These are phyloP conservation scores for Pseudomyrmex gracilis DNA, from an alignment of 1,140 invertebrate species.

Conservation along the genomic window DNA sequence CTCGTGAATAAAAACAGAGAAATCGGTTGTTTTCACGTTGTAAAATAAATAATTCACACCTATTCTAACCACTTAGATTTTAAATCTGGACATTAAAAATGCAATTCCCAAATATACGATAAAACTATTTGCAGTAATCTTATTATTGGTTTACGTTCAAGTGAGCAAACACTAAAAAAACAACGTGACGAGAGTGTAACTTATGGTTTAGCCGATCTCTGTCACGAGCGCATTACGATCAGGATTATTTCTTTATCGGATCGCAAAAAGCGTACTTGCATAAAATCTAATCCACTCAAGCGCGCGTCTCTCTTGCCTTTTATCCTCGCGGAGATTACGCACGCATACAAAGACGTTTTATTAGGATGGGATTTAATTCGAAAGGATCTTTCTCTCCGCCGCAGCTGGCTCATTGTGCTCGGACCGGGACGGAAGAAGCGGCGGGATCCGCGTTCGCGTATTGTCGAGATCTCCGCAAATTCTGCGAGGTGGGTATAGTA, in stretches of 20 bases:
- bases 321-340: slow-evolving; percentile 34
- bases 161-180: too few relatives aligned
- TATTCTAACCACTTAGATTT: too few relatives aligned
- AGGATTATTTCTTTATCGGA: not conserved
- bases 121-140: too few relatives aligned
- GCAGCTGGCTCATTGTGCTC: slow-evolving; percentile 51
- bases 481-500: slow-evolving; percentile 12
- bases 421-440: slow-evolving; percentile 22
- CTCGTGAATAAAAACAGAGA: too few relatives aligned
- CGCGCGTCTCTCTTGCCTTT: slow-evolving; percentile 13
- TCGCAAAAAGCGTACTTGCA: slow-evolving; percentile 6
- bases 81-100: too few relatives aligned
- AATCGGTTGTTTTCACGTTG: too few relatives aligned
- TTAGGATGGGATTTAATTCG: slow-evolving; percentile 69
- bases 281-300: slow-evolving; percentile 33
- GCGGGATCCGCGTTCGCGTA: slow-evolving; percentile 50
- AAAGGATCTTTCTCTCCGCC: slow-evolving; percentile 58
- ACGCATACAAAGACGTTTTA: slow-evolving; percentile 38
- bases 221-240: not conserved
- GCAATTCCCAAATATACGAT: too few relatives aligned
- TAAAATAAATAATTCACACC: too few relatives aligned
- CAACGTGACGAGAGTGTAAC: not conserved
- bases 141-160: too few relatives aligned
- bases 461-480: slow-evolving; percentile 59
- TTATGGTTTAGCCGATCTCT: not conserved